phyloP scores from a whole-genome alignment of 2,113 vertebrate species.

The Copsychus sechellarum region DNA sequence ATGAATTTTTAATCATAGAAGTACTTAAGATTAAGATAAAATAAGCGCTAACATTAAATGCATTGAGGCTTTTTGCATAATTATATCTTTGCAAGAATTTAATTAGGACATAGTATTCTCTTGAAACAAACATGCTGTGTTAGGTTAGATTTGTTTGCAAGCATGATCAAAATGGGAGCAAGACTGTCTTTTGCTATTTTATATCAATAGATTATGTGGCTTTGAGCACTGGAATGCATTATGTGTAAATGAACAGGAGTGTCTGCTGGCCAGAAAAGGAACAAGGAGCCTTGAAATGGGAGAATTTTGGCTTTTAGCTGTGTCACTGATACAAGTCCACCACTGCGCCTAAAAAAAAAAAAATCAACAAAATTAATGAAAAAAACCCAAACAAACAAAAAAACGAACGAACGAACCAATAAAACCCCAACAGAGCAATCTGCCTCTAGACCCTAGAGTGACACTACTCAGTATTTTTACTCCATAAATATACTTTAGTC shows the following conservation, averaged over 20 bases:
- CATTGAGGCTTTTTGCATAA: background rate
- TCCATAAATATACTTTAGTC: background rate
- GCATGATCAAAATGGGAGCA: background rate
- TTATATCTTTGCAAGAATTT: background rate
- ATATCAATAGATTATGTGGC: background rate
- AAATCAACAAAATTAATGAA: accelerated
- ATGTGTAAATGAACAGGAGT: background rate
- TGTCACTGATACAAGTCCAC: background rate
- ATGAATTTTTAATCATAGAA: background rate
- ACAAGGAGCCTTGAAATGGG: background rate
- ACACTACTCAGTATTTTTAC: background rate
- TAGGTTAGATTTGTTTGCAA: background rate
- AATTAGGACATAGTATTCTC: background rate
- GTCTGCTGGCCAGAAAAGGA: background rate
- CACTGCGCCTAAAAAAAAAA: background rate
- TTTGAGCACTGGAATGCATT: background rate
- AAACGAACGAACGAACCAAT: accelerated
- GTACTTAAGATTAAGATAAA: background rate
- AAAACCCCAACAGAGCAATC: background rate
- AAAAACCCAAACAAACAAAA: background rate
- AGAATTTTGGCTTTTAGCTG: background rate
- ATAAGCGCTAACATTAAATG: background rate
- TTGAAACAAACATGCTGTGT: background rate
- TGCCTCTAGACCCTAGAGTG: background rate
- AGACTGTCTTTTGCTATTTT: background rate